These are phyloP conservation scores for Edolisoma coerulescens DNA, from an alignment of 2,113 vertebrate species.

Conservation along the genomic window DNA sequence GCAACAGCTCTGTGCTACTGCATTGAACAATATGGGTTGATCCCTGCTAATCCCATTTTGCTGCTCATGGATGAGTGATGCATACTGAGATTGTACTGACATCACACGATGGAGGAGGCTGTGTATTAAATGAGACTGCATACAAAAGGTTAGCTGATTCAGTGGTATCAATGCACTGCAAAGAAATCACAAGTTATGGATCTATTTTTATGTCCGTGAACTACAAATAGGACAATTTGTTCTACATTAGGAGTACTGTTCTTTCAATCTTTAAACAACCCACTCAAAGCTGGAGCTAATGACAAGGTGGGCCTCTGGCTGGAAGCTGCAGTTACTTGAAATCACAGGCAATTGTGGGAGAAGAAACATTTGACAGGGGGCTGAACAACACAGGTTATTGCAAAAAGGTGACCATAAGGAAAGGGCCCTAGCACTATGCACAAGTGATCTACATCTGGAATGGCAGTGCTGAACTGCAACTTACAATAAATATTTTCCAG, in stretches of 20 bases:
- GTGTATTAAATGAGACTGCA: background rate
- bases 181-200: background rate
- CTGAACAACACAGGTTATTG: background rate
- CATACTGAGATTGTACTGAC: slow-evolving; percentile 21
- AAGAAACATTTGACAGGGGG: background rate
- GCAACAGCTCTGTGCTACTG: background rate
- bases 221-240: background rate
- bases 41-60: slow-evolving; percentile 53
- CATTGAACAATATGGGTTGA: background rate
- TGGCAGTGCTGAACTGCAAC: background rate
- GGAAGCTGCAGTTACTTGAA: background rate
- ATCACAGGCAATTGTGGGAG: background rate
- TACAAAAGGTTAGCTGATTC: slow-evolving; percentile 13
- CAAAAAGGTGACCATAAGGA: background rate
- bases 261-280: background rate
- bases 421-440: background rate
- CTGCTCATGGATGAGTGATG: slow-evolving; percentile 2
- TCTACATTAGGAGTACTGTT: background rate
- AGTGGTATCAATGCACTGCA: background rate
- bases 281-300: background rate
- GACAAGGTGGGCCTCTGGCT: background rate
- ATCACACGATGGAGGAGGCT: background rate
- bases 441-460: background rate
- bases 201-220: background rate
- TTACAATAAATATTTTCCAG: background rate